Base-by-base conservation (phyloP, 2,888 invertebrate species). In the Hybos culiciformis region DNA sequence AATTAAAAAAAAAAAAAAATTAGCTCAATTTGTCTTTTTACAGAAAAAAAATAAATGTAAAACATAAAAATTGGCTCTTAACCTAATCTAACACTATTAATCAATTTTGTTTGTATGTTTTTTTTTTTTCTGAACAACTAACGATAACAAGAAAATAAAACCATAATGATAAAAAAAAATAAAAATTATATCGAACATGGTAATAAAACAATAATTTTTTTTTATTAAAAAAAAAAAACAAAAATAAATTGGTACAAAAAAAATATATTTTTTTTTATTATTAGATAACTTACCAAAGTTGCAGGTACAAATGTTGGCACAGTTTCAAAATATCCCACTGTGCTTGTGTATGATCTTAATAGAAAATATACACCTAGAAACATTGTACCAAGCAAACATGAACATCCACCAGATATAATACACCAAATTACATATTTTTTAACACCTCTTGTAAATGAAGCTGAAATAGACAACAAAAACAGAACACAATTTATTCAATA, bases 231-330 rank as follows among this genome's bases (percentile, higher is more conserved):
- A 9, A 38, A n/a, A 34, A 11, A 18, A 19, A 20, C 24, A 14
- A 21, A 18, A 31, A 18, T n/a, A n/a, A 6, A 43, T 20, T 29
- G n/a, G 4, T 43, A 32, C 8, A 7, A 18, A 12, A 15, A 36
- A 23, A 40, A 5, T 9, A 20, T 9, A 20, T 8, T 8, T 12
- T n/a, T n/a, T 14, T 39, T 39, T 32, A 15, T 17, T 18, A 20
- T 5, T 18, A 38, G 37, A 34, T 42, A 26, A 62, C 73, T 77
- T 67, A 91, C 91, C 83, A 90, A 81, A 51, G 84, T 81, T 46
- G 90, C 90, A 31, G 90, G 90, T 53, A 92, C 86, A 59, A 91
- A 92, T 6, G 90, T 88, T n/a, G 92, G 92, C 53, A 93, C 84
- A 0, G 92, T 90, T 71, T 93, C 92, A 64, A 92, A 80, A 58